phyloP scores from a whole-genome alignment of 2,888 invertebrate species.

The Archips crataeganus region DNA sequence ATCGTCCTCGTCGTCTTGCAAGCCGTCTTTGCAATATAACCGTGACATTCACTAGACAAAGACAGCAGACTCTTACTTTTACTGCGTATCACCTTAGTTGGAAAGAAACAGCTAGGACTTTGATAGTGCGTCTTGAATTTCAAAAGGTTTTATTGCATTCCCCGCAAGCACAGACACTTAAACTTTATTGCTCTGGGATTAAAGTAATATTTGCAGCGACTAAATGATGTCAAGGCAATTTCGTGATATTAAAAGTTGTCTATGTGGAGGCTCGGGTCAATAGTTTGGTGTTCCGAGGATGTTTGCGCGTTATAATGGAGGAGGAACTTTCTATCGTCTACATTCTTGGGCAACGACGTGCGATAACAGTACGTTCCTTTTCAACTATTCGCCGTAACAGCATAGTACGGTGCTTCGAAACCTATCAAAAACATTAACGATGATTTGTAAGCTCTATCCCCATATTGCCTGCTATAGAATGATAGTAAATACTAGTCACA shows the following conservation, averaged over 20 bases:
- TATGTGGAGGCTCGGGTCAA: slow-evolving; percentile 78
- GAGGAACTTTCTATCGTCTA: slow-evolving; percentile 71
- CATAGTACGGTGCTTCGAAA: slow-evolving; percentile 58
- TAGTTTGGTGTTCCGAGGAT: slow-evolving; percentile 75
- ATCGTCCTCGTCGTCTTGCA: slow-evolving; percentile 79
- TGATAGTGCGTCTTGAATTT: slow-evolving; percentile 75
- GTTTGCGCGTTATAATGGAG: slow-evolving; percentile 72
- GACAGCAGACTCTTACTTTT: slow-evolving; percentile 65
- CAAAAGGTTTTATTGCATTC: slow-evolving; percentile 84
- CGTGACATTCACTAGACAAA: slow-evolving; percentile 74
- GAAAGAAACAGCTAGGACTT: slow-evolving; percentile 78
- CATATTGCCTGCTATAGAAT: not conserved
- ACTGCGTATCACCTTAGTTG: slow-evolving; percentile 70
- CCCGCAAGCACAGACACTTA: slow-evolving; percentile 83
- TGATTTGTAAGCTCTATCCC: slow-evolving; percentile 35
- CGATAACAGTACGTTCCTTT: slow-evolving; percentile 76
- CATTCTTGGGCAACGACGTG: slow-evolving; percentile 75
- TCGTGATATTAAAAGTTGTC: slow-evolving; percentile 82
- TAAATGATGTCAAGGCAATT: slow-evolving; percentile 84
- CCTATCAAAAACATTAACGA: slow-evolving; percentile 43
- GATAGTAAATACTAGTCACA: not conserved
- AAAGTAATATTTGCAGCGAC: slow-evolving; percentile 85
- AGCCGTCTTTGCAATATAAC: slow-evolving; percentile 79
- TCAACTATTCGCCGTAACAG: slow-evolving; percentile 70
- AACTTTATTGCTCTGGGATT: slow-evolving; percentile 85